Conservation (phyloP, 2,113 vertebrate species). For the Scomber colias region DNA sequence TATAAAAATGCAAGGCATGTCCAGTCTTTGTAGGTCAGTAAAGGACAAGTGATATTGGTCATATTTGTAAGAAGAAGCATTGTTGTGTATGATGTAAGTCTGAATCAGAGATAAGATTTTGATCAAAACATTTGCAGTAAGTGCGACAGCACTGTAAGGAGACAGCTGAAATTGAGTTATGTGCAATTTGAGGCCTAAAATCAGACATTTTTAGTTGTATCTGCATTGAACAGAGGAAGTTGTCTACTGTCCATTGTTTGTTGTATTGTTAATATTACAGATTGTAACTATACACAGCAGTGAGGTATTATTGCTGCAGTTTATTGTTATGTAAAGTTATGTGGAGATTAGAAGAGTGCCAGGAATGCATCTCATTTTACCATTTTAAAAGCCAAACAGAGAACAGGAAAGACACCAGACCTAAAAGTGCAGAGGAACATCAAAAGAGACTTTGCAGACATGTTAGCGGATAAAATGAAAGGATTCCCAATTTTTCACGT, state of each 20-base stretch:
- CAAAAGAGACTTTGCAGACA: not conserved
- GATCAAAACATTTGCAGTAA: not conserved
- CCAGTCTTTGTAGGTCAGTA: not conserved
- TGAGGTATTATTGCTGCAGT: not conserved
- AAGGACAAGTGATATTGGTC: not conserved
- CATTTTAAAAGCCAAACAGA: not conserved
- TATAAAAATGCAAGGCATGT: not conserved
- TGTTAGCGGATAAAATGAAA: not conserved
- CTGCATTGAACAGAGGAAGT: constrained; percentile 1
- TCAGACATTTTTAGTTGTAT: not conserved
- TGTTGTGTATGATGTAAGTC: not conserved
- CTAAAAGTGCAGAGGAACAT: not conserved
- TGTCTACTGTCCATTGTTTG: not conserved
- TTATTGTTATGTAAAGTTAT: not conserved
- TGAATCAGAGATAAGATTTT: not conserved
- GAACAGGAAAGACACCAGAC: not conserved
- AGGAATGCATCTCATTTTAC: not conserved
- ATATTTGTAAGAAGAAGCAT: constrained; percentile 7
- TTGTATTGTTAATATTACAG: not conserved
- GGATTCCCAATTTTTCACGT: no score
- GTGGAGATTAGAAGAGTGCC: not conserved
- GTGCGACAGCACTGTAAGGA: no score
- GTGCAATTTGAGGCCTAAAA: no score
- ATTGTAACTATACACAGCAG: not conserved
- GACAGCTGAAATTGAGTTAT: no score